phyloP scores from a whole-genome alignment of 2,797 vertebrate species.

The Fistularia tabacaria region DNA sequence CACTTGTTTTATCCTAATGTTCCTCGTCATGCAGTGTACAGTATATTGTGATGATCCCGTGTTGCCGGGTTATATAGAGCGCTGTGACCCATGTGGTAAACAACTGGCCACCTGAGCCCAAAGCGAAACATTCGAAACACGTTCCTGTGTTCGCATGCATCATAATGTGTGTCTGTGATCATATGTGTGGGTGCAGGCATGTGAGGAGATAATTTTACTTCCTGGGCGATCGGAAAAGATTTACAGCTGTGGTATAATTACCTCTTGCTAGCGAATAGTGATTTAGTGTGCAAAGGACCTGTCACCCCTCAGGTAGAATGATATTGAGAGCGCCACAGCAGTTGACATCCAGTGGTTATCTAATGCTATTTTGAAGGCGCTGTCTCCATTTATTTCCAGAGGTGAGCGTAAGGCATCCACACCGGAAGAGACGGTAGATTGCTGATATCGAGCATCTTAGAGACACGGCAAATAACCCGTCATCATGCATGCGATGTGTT shows the following conservation, averaged over 20 bases:
- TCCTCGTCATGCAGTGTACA: constrained; percentile 2
- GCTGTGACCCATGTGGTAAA: constrained; percentile 36
- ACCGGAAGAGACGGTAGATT: constrained; percentile 40
- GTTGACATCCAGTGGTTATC: constrained; percentile 54
- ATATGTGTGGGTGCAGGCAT: constrained; percentile 6
- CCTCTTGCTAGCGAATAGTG: constrained; percentile 42
- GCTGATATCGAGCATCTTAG: constrained; percentile 32
- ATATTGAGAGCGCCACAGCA: constrained; percentile 32
- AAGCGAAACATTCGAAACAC: constrained; percentile 5
- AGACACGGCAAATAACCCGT: constrained; percentile 39
- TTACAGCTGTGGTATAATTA: constrained; percentile 53
- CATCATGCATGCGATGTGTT: constrained; percentile 36
- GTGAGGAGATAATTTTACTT: constrained; percentile 39
- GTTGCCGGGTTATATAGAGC: constrained; percentile 1
- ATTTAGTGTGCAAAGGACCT: constrained; percentile 40
- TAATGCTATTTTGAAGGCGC: constrained; percentile 44
- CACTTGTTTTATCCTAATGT: neutral
- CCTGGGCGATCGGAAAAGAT: constrained; percentile 40
- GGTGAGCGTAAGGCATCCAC: constrained; percentile 49
- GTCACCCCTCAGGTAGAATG: constrained; percentile 49
- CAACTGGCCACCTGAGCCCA: constrained; percentile 57
- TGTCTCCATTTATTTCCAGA: constrained; percentile 39
- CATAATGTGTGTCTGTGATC: constrained; percentile 19
- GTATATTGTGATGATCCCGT: constrained; percentile 4
- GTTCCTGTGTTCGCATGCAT: constrained; percentile 10